phyloP scores from a whole-genome alignment of 2,113 vertebrate species.

The Crotalus helleri region DNA sequence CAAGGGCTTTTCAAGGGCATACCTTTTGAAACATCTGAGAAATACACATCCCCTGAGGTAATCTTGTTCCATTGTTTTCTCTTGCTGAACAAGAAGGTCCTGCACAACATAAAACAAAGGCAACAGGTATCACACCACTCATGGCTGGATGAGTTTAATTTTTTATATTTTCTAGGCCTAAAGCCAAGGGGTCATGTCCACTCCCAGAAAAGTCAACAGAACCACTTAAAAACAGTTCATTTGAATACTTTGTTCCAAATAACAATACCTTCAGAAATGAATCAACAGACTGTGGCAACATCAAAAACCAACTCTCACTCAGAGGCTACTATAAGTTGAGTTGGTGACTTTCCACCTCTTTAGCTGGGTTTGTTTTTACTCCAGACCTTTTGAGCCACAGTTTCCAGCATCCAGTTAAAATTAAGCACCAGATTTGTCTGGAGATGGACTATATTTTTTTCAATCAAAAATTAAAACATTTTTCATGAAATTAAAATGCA shows the following conservation, averaged over 20 bases:
- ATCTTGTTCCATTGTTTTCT: neutral
- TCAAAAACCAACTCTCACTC: neutral
- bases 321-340: neutral
- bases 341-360: neutral
- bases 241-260: neutral
- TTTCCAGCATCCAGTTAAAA: neutral
- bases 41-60: neutral
- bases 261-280: neutral
- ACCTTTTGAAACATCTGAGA: too few species aligned
- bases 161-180: rapidly evolving
- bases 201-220: conserved; percentile 59
- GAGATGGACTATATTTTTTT: neutral
- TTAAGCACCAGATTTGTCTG: neutral
- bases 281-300: neutral
- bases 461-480: neutral
- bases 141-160: neutral
- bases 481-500: neutral
- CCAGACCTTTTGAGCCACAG: neutral
- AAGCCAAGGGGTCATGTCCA: conserved; percentile 32
- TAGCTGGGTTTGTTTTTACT: neutral
- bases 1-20: neutral
- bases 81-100: neutral
- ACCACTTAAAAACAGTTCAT: conserved; percentile 33
- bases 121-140: neutral
- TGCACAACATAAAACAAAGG: neutral